Conservation (phyloP, 2,888 invertebrate genomes). For the Agonopterix subpropinquella region DNA sequence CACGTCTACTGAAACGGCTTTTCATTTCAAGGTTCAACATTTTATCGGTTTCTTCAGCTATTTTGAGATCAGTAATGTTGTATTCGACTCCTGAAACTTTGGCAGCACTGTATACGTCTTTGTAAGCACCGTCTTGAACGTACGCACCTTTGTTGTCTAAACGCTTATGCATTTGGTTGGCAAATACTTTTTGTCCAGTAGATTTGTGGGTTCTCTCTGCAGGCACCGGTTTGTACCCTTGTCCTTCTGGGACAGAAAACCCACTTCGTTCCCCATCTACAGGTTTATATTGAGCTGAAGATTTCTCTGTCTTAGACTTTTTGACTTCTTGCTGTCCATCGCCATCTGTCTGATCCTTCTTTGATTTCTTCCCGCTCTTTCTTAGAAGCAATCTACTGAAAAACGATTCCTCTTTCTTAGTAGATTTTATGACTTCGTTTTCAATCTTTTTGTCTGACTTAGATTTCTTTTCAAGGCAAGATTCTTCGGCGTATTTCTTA, state of each 20-base stretch:
- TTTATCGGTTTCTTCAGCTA: constrained; percentile 67
- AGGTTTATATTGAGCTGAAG: constrained; percentile 47
- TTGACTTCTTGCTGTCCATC: constrained; percentile 58
- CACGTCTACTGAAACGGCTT: constrained; percentile 52
- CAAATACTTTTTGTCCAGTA: constrained; percentile 66
- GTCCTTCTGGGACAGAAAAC: constrained; percentile 32
- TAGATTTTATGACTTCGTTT: constrained; percentile 62
- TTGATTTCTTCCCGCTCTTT: constrained; percentile 83
- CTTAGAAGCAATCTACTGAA: constrained; percentile 81
- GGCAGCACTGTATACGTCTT: constrained; percentile 64
- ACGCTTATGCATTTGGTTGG: constrained; percentile 69
- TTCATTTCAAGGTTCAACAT: constrained; percentile 63
- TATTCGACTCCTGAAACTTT: constrained; percentile 67
- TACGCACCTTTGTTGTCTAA: constrained; percentile 71
- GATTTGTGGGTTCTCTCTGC: constrained; percentile 63
- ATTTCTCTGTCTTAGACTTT: constrained; percentile 54
- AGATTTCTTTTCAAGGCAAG: constrained; percentile 68
- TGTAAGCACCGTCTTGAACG: constrained; percentile 64
- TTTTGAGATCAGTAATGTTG: constrained; percentile 68
- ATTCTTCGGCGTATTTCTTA: constrained; percentile 60
- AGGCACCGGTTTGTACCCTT: constrained; percentile 53
- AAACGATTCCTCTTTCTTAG: constrained; percentile 76
- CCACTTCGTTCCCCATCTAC: constrained; percentile 47
- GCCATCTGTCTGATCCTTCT: constrained; percentile 67
- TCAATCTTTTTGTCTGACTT: constrained; percentile 66